Base-by-base conservation (phyloP, 2,888 invertebrate species). In the Limnephilus auricula region DNA sequence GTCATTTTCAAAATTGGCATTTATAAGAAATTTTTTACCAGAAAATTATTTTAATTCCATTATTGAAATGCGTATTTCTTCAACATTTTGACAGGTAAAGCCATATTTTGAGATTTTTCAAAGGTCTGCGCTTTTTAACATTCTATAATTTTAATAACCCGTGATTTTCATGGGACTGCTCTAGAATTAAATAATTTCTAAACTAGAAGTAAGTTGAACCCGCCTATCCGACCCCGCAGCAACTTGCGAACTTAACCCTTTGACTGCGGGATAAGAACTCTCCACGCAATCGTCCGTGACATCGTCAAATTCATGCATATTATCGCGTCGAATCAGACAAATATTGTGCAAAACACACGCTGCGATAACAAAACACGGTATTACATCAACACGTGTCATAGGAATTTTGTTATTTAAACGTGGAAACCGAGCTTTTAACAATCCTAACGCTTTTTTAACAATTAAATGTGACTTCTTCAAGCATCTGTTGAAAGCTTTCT, bases 321-420 rank as follows among this genome's bases (percentile, higher is more conserved):
- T 34, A 13, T 88, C 87, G 2, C 37, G 4, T 2, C 34, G 31
- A 32, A 34, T 34, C 18, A 88, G 32, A 32, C 87, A 88, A 25
- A 88, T 88, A 37, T 88, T 88, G 25, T 88, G 87, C 78, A 88
- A 34, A 78, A 88, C 34, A n/a, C 87, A 88, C 9, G 87, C 78
- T 13, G 78, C 87, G 13, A 78, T 34, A 9, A 88, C 78, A 34
- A 65, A 88, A 25, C 32, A 34, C 65, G 65, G 32, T 34, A 88
- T 37, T 5, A 78, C 30, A 34, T 88, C 79, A 3, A 88, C 40
- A 1, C 37, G 65, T 25, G 79, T 32, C 31, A 88, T 79, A 1
- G 87, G 87, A 25, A 88, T 34, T 25, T 78, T 79, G 85, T 85
- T n/a, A 3, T 88, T 88, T 2, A 88, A 32, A 18, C 87, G 65